Evolutionary conservation across 1,140 invertebrate genomes (phyloP).

Genomic region (Platyscapa corneri): DNA sequence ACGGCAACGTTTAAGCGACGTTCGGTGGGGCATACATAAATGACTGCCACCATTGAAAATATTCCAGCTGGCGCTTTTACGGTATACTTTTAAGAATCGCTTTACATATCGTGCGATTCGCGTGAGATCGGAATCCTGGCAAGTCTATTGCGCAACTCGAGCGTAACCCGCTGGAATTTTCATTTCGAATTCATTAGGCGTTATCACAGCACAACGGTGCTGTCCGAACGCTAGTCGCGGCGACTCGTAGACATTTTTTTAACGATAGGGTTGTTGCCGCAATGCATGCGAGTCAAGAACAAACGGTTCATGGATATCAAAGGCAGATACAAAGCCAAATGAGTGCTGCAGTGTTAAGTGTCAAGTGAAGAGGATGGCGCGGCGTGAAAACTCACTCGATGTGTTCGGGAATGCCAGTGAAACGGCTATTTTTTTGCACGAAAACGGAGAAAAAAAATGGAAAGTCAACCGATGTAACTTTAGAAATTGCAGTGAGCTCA

Average conservation of each 20-base stretch:
- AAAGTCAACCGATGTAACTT: neutral
- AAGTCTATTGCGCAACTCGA: conserved; percentile 24
- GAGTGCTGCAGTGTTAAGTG: neutral
- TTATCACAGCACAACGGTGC: conserved; percentile 37
- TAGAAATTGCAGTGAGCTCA: neutral
- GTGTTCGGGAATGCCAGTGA: neutral
- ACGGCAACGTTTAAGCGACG: neutral
- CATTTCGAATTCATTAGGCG: conserved; percentile 49
- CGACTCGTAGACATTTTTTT: neutral
- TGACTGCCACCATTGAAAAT: neutral
- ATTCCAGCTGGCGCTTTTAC: conserved; percentile 19
- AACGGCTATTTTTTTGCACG: neutral
- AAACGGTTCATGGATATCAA: neutral
- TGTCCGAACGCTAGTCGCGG: conserved; percentile 12
- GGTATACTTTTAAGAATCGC: conserved; percentile 28
- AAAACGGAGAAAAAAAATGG: neutral
- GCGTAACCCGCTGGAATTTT: conserved; percentile 47
- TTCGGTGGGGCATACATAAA: neutral
- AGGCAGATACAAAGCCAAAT: neutral
- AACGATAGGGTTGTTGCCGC: neutral
- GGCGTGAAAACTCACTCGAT: neutral
- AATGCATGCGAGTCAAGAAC: neutral
- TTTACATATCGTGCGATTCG: conserved; percentile 42
- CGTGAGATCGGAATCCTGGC: conserved; percentile 47
- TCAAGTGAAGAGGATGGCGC: neutral